A percentile compares a stretch with the other conserved stretches of the same genome.
These are phyloP conservation scores for Drosophila heteroneura DNA, from an alignment of 2,888 invertebrate species.

Conservation along the genomic window DNA sequence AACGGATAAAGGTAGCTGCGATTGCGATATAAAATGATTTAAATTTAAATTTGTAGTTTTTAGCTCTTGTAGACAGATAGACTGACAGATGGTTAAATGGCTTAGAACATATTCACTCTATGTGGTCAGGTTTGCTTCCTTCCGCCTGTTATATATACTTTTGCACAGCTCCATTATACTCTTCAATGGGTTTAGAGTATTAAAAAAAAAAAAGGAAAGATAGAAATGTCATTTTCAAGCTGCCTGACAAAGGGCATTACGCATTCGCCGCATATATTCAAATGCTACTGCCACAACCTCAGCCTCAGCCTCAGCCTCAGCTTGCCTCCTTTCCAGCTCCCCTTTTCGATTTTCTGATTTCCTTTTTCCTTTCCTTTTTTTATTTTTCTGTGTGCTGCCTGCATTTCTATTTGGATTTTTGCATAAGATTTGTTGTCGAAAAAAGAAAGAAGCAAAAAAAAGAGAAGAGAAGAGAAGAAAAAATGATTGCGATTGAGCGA, in stretches of 20 bases:
- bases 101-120: not conserved
- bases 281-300: slow-evolving; percentile 6
- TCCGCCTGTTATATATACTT: not conserved
- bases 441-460: slow-evolving; percentile 19
- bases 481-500: slow-evolving; percentile 69
- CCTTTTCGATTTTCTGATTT: slow-evolving; percentile 25
- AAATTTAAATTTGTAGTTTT: not conserved
- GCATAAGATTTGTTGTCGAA: slow-evolving; percentile 68
- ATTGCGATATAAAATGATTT: not conserved
- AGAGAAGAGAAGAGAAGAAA: not conserved
- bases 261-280: slow-evolving; percentile 40
- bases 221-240: slow-evolving; percentile 7
- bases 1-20: not conserved
- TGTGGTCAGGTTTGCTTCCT: not conserved
- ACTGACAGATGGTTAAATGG: not conserved
- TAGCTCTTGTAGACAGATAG: no score
- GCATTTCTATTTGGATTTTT: slow-evolving; percentile 71
- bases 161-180: not conserved
- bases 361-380: slow-evolving; percentile 1
- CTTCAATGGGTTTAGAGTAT: not conserved
- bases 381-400: slow-evolving; percentile 18
- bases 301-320: not conserved
- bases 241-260: slow-evolving; percentile 33
- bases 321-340: slow-evolving; percentile 11
- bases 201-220: not conserved